Percentiles rank a stretch among this genome's conserved stretches.
These are phyloP conservation scores for Amazona ochrocephala DNA, from an alignment of 2,797 vertebrate genomes.

Conservation along the genomic window DNA sequence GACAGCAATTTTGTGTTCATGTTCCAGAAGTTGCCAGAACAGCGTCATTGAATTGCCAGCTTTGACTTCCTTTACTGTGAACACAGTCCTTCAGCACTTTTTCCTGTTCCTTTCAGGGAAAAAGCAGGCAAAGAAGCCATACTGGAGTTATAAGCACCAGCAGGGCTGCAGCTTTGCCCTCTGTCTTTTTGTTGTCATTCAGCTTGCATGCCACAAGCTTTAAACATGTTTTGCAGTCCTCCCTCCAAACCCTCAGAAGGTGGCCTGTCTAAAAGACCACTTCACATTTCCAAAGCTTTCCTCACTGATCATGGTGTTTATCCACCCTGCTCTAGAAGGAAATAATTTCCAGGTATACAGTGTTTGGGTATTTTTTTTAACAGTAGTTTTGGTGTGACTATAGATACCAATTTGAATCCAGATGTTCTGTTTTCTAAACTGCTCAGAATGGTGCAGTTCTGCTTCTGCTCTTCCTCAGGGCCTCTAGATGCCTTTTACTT, in stretches of 20 bases:
- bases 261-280: not conserved
- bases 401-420: not conserved
- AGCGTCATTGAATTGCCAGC: not conserved
- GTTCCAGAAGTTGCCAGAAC: not conserved
- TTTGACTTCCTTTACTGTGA: not conserved
- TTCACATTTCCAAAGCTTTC: not conserved
- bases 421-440: not conserved
- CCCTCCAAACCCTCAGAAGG: not conserved
- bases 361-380: not conserved
- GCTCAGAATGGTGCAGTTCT: not conserved
- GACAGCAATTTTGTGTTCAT: not conserved
- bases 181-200: not conserved
- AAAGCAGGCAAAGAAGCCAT: not conserved
- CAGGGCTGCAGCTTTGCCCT: not conserved
- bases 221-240: not conserved
- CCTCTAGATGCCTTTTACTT: not conserved
- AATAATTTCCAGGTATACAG: not conserved
- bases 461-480: not conserved
- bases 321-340: not conserved
- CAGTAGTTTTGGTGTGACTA: not conserved
- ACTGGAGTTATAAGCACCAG: not conserved
- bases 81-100: not conserved
- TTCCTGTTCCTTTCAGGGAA: not conserved
- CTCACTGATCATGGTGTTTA: not conserved
- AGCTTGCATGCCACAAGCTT: not conserved